phyloP scores from a whole-genome alignment of 2,113 vertebrate genomes.

The Taxidea taxus region DNA sequence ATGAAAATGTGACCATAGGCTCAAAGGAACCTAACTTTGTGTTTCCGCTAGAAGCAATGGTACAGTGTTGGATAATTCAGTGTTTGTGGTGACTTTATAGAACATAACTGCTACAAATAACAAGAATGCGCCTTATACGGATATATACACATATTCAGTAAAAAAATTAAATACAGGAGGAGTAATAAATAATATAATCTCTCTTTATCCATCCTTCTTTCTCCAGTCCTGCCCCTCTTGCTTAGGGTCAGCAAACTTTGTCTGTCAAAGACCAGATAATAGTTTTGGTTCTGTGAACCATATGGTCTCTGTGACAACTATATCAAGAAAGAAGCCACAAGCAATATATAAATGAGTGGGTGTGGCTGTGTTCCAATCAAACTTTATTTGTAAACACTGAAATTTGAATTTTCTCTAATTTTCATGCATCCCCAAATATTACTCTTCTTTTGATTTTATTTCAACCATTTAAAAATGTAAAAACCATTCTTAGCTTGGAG shows the following conservation, averaged over 20 bases:
- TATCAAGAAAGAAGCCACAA: not conserved
- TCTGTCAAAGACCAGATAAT: not conserved
- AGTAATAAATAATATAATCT: not conserved
- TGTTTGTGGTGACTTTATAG: not conserved
- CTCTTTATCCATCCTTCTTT: not conserved
- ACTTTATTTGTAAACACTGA: not conserved
- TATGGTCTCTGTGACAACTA: not conserved
- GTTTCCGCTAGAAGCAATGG: not conserved
- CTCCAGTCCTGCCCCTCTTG: not conserved
- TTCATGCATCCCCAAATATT: not conserved
- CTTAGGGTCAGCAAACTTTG: not conserved
- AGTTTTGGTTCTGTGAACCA: not conserved
- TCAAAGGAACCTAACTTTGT: not conserved
- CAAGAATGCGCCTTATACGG: not conserved
- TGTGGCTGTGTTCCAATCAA: not conserved
- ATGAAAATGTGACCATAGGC: not conserved
- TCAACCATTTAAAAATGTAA: not conserved
- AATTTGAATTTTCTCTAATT: not conserved
- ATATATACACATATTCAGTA: not conserved
- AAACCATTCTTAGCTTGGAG: not conserved
- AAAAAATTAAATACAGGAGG: not conserved
- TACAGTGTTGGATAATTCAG: not conserved
- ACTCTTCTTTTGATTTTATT: not conserved
- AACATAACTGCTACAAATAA: not conserved
- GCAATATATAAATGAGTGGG: not conserved